Percentiles rank a stretch among this genome's conserved stretches.
Evolutionary conservation across 1,140 invertebrate genomes (phyloP).

Genomic region (Trissolcus basalis): DNA sequence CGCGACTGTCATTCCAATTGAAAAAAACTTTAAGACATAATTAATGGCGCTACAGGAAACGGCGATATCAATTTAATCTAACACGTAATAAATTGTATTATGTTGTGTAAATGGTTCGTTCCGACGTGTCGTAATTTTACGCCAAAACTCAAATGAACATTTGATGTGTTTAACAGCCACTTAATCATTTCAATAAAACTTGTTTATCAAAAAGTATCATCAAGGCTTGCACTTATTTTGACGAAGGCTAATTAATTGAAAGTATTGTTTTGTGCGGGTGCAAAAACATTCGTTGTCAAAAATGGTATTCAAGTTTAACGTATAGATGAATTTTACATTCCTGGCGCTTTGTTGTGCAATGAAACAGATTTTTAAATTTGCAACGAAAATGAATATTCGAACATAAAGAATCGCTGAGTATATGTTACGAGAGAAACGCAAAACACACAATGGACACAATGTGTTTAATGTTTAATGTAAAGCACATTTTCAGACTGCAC

Average conservation of each 20-base stretch:
- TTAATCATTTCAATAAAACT: too few species aligned
- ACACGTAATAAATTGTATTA: slow-evolving; percentile 8
- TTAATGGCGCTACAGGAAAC: slow-evolving; percentile 7
- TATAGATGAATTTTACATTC: slow-evolving; percentile 25
- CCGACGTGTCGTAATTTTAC: too few species aligned
- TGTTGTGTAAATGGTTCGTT: slow-evolving; percentile 2
- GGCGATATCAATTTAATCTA: slow-evolving; percentile 24
- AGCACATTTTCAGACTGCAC: slow-evolving; percentile 47
- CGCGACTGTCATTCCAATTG: slow-evolving; percentile 16
- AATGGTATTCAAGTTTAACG: not conserved
- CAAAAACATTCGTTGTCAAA: too few species aligned
- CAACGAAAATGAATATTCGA: slow-evolving; percentile 50
- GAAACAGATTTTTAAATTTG: slow-evolving; percentile 35
- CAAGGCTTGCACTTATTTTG: too few species aligned
- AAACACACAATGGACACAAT: slow-evolving; percentile 47
- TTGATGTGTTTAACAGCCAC: too few species aligned
- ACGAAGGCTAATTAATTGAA: too few species aligned
- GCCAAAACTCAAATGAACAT: too few species aligned
- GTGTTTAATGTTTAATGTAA: slow-evolving; percentile 57
- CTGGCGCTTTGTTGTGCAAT: slow-evolving; percentile 31
- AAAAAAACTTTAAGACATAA: slow-evolving; percentile 22
- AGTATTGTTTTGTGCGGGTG: too few species aligned
- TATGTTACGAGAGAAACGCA: slow-evolving; percentile 50
- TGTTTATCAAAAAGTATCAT: too few species aligned
- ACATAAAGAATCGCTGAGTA: slow-evolving; percentile 52